A percentile compares a stretch with the other conserved stretches of the same genome.
Conservation (phyloP, 2,888 invertebrate species). For the Myopa testacea region DNA sequence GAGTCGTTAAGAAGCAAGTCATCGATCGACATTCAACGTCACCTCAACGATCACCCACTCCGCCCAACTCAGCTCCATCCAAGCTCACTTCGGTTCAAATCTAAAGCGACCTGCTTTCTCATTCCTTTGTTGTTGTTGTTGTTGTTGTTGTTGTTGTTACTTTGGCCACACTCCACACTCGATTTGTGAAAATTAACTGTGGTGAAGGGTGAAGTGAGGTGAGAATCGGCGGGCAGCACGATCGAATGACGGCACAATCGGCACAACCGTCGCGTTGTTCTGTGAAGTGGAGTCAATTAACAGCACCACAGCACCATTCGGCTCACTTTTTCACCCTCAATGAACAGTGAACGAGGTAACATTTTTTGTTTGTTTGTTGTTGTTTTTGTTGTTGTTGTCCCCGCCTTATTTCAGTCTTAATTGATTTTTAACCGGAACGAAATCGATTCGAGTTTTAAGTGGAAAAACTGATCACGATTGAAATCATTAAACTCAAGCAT, state of each 20-base stretch:
- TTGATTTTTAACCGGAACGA: no score
- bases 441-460: no score
- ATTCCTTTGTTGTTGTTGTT: conserved; percentile 1
- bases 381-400: neutral
- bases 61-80: no score
- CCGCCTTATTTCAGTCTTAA: neutral
- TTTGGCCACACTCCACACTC: neutral
- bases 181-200: neutral
- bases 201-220: no score
- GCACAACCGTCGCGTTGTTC: neutral
- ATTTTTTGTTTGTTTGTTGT: neutral
- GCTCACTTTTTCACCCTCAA: neutral
- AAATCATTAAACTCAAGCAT: no score
- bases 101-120: neutral
- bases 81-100: no score
- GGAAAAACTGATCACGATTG: no score
- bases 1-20: no score
- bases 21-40: no score
- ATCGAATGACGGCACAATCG: neutral
- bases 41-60: no score
- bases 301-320: no score
- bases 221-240: neutral
- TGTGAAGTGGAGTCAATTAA: no score
- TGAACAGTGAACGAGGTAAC: neutral
- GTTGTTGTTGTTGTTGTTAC: conserved; percentile 10